Evolutionary conservation across 2,888 invertebrate species (phyloP), one percentile per base, ranked within the genome.

Genomic region (Protophormia terraenovae): DNA sequence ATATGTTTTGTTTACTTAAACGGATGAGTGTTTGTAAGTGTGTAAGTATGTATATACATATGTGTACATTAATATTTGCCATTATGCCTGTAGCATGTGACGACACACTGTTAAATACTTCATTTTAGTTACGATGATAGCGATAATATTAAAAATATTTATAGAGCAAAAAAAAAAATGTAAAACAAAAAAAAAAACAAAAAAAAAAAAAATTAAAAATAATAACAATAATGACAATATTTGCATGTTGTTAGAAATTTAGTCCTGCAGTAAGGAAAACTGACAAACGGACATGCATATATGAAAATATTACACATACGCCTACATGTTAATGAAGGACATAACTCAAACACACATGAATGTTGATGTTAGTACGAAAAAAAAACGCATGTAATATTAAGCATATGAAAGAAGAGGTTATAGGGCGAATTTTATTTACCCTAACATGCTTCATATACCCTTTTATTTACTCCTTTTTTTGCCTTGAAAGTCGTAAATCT

Each of bases 171-270:
- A 62, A 38, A 32, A 12, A 60, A 32, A 16, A 4, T n/a, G n/a
- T 55, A 38, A 38, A 62, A 24, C 4, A 62, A 38, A 32, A 12
- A 60, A 32, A 16, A 4, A 60, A 32, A 3, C 2, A 55, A 60
- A 16, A 10, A 1, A 29, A 29, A 29, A 1, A 24, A n/a, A 29
- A 16, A 29, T n/a, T 32, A 35, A 22, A 53, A 69, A 53, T 32
- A 22, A 24, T 38, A 60, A 71, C 12, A 73, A 66, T 55, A 76
- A 76, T 55, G 66, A 55, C 14, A 66, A 29, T 55, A 76, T 66
- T 76, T 76, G 76, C 66, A 76, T 76, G 76, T 76, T 66, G 55
- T 76, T 75, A 75, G 53, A 53, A 53, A 53, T 24, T 53, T 53
- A 53, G 14, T 24, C 24, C 53, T 53, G 24, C 45, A 50, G 10